These are phyloP conservation scores for Brachypodius melanocephalos DNA, from an alignment of 2,113 vertebrate species.

Conservation along the genomic window DNA sequence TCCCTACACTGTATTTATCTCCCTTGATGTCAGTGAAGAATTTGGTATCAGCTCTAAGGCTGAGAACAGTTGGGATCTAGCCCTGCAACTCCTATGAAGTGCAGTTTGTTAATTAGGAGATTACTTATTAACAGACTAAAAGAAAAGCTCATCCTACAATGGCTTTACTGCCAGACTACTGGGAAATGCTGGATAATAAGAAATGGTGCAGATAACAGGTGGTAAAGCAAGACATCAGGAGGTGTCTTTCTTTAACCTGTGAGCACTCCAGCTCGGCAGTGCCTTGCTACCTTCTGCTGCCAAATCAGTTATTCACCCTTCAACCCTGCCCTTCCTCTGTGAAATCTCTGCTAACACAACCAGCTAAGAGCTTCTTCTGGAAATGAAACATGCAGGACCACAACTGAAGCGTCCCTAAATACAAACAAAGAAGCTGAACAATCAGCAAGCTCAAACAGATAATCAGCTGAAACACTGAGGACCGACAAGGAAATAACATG, in stretches of 20 bases:
- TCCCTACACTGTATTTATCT: background rate
- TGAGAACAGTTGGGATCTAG: background rate
- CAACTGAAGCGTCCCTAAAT: constrained; percentile 41
- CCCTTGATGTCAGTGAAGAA: background rate
- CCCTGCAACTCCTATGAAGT: background rate
- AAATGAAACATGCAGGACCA: constrained; percentile 14
- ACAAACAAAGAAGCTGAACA: constrained; percentile 50
- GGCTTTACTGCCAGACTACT: background rate
- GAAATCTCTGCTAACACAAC: background rate
- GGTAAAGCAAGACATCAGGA: background rate
- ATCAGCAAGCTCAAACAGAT: constrained; percentile 36
- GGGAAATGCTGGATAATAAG: background rate
- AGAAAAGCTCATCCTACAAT: background rate
- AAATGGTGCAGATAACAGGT: background rate
- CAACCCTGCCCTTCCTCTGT: background rate
- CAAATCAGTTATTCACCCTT: background rate
- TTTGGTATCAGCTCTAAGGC: background rate
- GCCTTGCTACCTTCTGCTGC: background rate
- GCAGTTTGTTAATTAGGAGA: background rate
- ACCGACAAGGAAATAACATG: constrained; percentile 17
- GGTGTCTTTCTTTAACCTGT: background rate
- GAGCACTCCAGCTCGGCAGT: fast-evolving
- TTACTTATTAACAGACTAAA: background rate
- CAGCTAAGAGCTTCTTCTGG: background rate
- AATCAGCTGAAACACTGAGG: constrained; percentile 26